Conservation (phyloP, 2,113 vertebrate species). For the Lycaon pictus region DNA sequence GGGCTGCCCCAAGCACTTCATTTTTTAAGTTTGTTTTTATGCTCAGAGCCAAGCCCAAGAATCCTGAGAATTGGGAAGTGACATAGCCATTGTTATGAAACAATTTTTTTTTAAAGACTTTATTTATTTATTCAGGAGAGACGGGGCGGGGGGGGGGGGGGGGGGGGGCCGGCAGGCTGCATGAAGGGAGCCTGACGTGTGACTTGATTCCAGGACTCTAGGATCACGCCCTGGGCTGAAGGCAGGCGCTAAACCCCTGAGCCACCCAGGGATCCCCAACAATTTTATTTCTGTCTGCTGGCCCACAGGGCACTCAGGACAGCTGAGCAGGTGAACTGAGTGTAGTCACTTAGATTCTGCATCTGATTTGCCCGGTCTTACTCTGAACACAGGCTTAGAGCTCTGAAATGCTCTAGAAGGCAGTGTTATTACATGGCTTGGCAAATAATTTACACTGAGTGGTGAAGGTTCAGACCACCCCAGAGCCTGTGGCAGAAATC, state of each 20-base stretch:
- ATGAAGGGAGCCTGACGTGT: no score
- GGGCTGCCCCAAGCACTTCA: fast-evolving
- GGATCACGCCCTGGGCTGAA: no score
- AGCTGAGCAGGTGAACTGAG: background rate
- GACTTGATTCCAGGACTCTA: no score
- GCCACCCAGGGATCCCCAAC: no score
- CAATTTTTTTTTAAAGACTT: no score
- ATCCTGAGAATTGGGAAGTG: background rate
- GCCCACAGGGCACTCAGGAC: fast-evolving
- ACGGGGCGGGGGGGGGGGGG: no score
- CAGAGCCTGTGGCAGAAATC: background rate
- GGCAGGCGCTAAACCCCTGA: no score
- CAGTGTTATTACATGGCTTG: background rate
- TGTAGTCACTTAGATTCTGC: background rate
- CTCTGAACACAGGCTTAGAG: background rate
- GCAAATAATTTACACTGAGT: background rate
- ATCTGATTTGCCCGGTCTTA: background rate
- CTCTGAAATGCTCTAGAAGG: background rate
- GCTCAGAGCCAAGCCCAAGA: background rate
- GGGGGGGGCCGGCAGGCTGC: no score
- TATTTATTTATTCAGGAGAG: no score
- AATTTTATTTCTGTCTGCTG: background rate
- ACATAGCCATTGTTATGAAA: background rate
- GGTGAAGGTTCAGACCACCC: background rate
- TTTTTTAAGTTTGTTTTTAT: background rate